Evolutionary conservation across 2,797 vertebrate genomes (phyloP).

Genomic region (Aplochiton taeniatus): DNA sequence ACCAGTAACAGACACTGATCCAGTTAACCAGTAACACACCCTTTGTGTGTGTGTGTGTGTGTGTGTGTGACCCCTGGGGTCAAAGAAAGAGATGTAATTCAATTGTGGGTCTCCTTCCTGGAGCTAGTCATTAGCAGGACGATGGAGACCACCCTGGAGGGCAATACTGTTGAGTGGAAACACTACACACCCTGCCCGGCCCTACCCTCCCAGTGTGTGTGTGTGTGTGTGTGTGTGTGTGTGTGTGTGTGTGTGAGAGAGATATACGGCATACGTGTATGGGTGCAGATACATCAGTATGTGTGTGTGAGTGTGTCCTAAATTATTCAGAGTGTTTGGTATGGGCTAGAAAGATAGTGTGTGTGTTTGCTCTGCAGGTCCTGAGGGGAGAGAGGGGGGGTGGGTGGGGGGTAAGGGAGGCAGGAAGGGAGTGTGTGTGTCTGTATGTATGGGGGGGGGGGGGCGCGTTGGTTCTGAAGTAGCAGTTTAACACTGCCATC

Average conservation of each 20-base stretch:
- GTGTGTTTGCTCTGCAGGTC: too few relatives aligned
- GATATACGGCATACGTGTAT: too few relatives aligned
- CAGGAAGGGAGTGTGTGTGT: background rate
- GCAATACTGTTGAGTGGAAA: slow-evolving; percentile 22
- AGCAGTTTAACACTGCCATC: background rate
- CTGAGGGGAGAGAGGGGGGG: too few relatives aligned
- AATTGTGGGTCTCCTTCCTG: slow-evolving; percentile 45
- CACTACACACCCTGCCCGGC: background rate
- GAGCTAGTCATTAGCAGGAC: slow-evolving; percentile 40
- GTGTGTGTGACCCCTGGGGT: slow-evolving; percentile 40
- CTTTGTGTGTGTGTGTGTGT: too few relatives aligned
- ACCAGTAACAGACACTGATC: too few relatives aligned
- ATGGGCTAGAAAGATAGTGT: too few relatives aligned
- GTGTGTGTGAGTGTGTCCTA: too few relatives aligned
- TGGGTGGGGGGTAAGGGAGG: background rate
- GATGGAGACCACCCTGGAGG: slow-evolving; percentile 42
- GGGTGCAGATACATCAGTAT: too few relatives aligned
- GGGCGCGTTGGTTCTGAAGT: too few relatives aligned
- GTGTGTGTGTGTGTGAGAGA: background rate
- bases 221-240: background rate
- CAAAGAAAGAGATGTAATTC: slow-evolving; percentile 56
- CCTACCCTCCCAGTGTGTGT: background rate
- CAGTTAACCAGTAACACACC: background rate
- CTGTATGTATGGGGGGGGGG: background rate
- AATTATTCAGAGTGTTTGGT: too few relatives aligned